These are phyloP conservation scores for Ceratitis capitata DNA, from an alignment of 1,140 invertebrate genomes.

Conservation along the genomic window DNA sequence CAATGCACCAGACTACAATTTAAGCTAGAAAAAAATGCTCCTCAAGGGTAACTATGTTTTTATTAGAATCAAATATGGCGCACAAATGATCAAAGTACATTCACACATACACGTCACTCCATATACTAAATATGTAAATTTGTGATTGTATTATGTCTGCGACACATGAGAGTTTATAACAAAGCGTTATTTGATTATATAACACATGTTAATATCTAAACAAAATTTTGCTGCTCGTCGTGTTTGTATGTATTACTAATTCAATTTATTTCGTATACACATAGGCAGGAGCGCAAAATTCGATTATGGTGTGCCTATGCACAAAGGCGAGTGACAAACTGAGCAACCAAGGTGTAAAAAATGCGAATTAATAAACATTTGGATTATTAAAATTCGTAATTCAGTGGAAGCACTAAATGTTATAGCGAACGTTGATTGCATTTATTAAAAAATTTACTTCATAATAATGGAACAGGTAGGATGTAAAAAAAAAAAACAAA, in stretches of 20 bases:
- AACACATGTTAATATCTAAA: neutral
- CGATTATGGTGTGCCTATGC: neutral
- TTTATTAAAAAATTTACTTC: too few species aligned
- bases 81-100: neutral
- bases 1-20: neutral
- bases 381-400: neutral
- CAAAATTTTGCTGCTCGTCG: neutral
- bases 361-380: neutral
- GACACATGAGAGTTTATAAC: neutral
- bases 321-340: too few species aligned
- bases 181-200: conserved; percentile 15
- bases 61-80: neutral
- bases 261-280: neutral
- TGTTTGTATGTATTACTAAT: neutral
- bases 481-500: neutral
- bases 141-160: neutral
- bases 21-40: neutral
- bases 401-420: neutral
- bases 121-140: neutral
- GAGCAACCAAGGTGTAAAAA: too few species aligned
- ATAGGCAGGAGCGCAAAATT: neutral
- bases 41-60: neutral
- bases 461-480: too few species aligned
- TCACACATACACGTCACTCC: too few species aligned
- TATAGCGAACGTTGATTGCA: too few species aligned